Conservation (phyloP, 2,888 invertebrate species). For the Hipparchia sbordonii region DNA sequence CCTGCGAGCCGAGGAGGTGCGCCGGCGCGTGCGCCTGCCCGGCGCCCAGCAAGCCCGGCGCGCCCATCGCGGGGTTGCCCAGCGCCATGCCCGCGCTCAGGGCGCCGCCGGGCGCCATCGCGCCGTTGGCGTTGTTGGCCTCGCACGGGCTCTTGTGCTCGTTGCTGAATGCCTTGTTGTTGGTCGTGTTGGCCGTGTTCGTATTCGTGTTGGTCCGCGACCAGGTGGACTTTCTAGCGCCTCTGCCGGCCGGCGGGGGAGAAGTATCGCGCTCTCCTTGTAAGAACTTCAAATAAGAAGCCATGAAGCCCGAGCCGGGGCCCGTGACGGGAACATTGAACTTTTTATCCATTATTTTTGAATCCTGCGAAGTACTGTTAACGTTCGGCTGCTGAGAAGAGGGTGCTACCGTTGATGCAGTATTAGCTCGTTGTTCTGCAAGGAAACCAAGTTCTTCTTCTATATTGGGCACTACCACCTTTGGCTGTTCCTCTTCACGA, state of each 20-base stretch:
- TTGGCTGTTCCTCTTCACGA: slow-evolving; percentile 88
- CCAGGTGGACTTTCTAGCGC: slow-evolving; percentile 87
- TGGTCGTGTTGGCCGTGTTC: slow-evolving; percentile 58
- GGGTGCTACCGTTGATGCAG: slow-evolving; percentile 79
- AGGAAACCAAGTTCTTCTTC: slow-evolving; percentile 94
- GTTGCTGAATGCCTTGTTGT: slow-evolving; percentile 69
- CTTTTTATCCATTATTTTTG: slow-evolving; percentile 84
- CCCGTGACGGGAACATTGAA: slow-evolving; percentile 82
- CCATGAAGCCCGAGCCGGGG: slow-evolving; percentile 91
- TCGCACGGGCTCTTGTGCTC: slow-evolving; percentile 72
- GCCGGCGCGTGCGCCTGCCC: slow-evolving; percentile 73
- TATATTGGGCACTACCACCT: slow-evolving; percentile 94
- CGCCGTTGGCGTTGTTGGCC: slow-evolving; percentile 70
- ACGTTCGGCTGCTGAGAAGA: slow-evolving; percentile 77
- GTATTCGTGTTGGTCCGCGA: slow-evolving; percentile 76
- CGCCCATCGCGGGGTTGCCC: slow-evolving; percentile 65
- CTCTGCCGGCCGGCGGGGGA: slow-evolving; percentile 88
- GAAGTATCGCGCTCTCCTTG: slow-evolving; percentile 92
- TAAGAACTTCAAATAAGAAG: slow-evolving; percentile 92
- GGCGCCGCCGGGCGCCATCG: slow-evolving; percentile 62
- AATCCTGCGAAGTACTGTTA: slow-evolving; percentile 76
- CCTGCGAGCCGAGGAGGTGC: slow-evolving; percentile 60
- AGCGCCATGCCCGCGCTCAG: slow-evolving; percentile 48
- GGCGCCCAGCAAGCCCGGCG: slow-evolving; percentile 72
- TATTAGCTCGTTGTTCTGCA: slow-evolving; percentile 83